phyloP scores from a whole-genome alignment of 2,113 vertebrate genomes.

The Nesogale talazaci region DNA sequence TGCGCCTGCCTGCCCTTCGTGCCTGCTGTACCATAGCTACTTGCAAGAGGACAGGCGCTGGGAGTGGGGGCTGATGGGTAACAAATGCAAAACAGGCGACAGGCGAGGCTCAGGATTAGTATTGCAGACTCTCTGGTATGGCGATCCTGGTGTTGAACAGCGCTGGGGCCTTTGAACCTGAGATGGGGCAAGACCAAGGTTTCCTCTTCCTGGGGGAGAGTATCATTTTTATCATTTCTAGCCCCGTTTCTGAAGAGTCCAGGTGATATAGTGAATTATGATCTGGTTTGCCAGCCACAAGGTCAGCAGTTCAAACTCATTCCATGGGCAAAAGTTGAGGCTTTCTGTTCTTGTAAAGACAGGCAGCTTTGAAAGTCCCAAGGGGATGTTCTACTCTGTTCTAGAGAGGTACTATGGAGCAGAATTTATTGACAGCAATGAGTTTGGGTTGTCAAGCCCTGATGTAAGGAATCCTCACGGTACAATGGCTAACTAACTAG shows the following conservation, averaged over 20 bases:
- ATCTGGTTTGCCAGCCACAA: background rate
- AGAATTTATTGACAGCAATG: too few relatives aligned
- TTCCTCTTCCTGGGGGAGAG: background rate
- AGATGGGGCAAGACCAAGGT: fast-evolving
- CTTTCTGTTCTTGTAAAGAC: background rate
- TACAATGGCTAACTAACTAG: background rate
- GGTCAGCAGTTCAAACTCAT: background rate
- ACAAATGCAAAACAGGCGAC: background rate
- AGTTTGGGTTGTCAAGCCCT: too few relatives aligned
- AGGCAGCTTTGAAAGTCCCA: background rate
- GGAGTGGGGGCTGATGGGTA: background rate
- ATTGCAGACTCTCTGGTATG: background rate
- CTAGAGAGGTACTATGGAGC: background rate
- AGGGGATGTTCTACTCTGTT: too few relatives aligned
- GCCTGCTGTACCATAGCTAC: background rate
- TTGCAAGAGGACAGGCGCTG: constrained; percentile 34
- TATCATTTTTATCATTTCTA: background rate
- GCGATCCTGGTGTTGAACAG: background rate
- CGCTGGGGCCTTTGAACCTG: background rate
- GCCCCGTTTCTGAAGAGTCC: background rate
- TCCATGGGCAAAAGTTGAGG: background rate
- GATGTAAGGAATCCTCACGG: background rate
- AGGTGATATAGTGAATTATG: background rate
- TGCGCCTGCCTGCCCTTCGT: constrained; percentile 52
- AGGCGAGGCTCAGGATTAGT: background rate